These are phyloP conservation scores for Nebria brevicollis DNA, from an alignment of 2,888 invertebrate genomes.

Conservation along the genomic window DNA sequence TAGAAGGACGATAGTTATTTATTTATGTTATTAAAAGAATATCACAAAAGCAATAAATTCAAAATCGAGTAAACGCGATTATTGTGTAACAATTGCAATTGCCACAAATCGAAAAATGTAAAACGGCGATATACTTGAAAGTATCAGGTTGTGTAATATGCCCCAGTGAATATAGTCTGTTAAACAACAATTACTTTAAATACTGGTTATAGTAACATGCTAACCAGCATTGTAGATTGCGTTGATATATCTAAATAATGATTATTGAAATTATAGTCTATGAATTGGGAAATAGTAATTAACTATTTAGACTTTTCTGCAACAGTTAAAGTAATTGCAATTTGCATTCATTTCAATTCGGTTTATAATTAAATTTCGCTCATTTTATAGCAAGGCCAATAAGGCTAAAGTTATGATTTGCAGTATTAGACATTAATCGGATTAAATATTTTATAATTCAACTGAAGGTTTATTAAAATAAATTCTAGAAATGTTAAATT, in stretches of 20 bases:
- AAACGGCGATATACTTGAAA: neutral
- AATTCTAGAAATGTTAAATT: too few relatives aligned
- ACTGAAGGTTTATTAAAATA: too few relatives aligned
- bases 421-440: too few relatives aligned
- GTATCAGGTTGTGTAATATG: neutral
- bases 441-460: too few relatives aligned
- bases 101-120: neutral
- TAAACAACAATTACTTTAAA: neutral
- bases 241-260: neutral
- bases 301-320: neutral
- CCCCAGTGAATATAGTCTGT: neutral
- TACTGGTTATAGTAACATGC: neutral
- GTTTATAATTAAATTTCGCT: too few relatives aligned
- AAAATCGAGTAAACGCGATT: neutral
- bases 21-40: too few relatives aligned
- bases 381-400: too few relatives aligned
- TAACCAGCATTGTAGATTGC: neutral
- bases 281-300: neutral
- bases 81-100: neutral
- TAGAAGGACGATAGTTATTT: neutral
- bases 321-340: neutral
- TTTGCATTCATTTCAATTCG: too few relatives aligned
- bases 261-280: neutral
- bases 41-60: neutral
- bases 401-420: too few relatives aligned